Evolutionary conservation across 2,113 vertebrate species (phyloP), one percentile per base, ranked within the genome.

Genomic region (Megalops atlanticus): DNA sequence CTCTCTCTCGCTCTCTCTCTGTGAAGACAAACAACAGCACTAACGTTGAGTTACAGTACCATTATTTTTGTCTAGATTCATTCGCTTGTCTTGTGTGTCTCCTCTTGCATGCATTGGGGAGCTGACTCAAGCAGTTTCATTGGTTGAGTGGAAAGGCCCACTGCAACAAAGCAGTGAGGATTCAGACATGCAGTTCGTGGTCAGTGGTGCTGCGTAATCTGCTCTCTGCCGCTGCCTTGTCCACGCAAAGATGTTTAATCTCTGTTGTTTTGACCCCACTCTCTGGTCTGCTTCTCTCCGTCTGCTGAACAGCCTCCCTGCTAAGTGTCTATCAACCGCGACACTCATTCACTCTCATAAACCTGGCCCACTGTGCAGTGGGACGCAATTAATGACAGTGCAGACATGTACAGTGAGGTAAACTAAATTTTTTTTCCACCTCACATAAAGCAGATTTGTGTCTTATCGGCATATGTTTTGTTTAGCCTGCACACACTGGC

Each of bases 251-350:
- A 72, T 77, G 33, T 58, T 58, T 52, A 75, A 74, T 68, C 71
- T 43, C 33, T 72, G 43, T 82, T 52, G 74, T 81, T 81, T 74
- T 54, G 69, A 33, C 39, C 47, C 72, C 80, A 78, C 77, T 76
- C 58, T n/a, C n/a, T 35, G 47, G 74, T 43, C 31, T 74, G 54
- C 35, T 35, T 36, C 54, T 70, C 80, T 81, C 10, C 79, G 75
- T 41, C 43, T 74, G 80, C 49, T 77, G 39, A 52, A 74, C 76
- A 40, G 38, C 18, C 38, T n/a, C 15, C 18, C 70, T 31, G 47
- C 45, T 47, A 14, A 76, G 35, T 24, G 39, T 69, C 76, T 73
- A 71, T 74, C 76, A 68, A 43, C 35, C 79, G 49, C 78, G 74
- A 75, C 80, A 78, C 41, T 52, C 43, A 43, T 80, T 77, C 75